Base-by-base conservation (phyloP, 2,888 invertebrate genomes). In the Oscheius onirici region DNA sequence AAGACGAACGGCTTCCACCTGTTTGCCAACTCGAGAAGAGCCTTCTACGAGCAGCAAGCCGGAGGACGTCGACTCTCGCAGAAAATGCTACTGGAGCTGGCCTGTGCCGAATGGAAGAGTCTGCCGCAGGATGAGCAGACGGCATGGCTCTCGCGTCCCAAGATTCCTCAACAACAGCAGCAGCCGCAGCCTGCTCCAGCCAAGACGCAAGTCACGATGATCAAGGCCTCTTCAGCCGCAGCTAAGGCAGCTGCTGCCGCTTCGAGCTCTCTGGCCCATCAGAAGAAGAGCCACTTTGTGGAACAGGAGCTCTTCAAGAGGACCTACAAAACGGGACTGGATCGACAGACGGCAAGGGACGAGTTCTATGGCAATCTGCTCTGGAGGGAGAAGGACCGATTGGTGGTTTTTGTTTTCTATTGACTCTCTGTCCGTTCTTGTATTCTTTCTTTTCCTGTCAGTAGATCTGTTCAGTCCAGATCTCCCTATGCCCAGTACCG, bases 1-100 rank as follows among this genome's bases (percentile, higher is more conserved):
- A 68, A 57, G 17, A 34, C 57, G 44, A 68, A 68, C 26, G 68
- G 68, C 20, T 68, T 68, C 28, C 44, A 49, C 24, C 20, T 68
- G 8, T 68, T 68, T 28, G 68, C 68, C 17, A 49, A 68, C 46
- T 68, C 68, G 3, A 41, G 57, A 44, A 22, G 57, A 10, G 24
- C 68, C n/a, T 5, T 28, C 24, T 68, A 68, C 46, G 68, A 68
- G 49, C 11, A 10, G 24, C 28, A 57, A 15, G 3, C 46, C 13
- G 68, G 68, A 11, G 24, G 66, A n/a, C 41, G 66, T 34, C 40
- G 46, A 3, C 34, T 57, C 20, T 55, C 51, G 15, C 46, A 55
- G 11, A 57, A 68, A 10, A 57, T 41, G 22, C 26, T 68, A 0
- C n/a, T 68, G 8, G 68, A 68, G 28, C 20, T 44, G 20, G 57